These are phyloP conservation scores for Dyspetes luteomarginatus DNA, from an alignment of 2,888 invertebrate genomes.

Conservation along the genomic window DNA sequence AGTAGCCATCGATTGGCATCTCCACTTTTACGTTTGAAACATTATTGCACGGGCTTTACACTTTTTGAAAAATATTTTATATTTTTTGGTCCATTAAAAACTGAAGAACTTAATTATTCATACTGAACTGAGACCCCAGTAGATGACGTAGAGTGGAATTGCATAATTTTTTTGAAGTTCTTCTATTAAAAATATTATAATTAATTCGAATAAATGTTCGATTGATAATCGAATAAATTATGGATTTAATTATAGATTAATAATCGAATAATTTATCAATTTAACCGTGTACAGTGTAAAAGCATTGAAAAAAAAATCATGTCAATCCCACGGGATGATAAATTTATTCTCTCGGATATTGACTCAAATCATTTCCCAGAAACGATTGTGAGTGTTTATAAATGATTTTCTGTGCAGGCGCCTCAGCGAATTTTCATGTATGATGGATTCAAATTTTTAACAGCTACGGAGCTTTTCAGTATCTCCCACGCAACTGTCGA, in stretches of 20 bases:
- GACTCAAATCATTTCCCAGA: conserved; percentile 35
- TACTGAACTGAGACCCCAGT: no score
- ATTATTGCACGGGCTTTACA: no score
- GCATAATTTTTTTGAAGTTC: no score
- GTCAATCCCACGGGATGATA: background rate
- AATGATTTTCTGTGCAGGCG: background rate
- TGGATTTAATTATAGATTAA: background rate
- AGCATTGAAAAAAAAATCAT: background rate
- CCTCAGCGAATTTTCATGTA: conserved; percentile 14
- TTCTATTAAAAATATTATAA: no score
- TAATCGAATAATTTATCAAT: background rate
- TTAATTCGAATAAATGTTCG: no score
- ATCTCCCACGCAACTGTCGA: conserved; percentile 43
- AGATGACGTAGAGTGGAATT: no score
- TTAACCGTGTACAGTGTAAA: background rate
- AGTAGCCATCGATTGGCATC: no score
- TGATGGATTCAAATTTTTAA: conserved; percentile 37
- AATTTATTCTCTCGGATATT: conserved; percentile 12
- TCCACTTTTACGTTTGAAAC: no score
- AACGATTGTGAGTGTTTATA: conserved; percentile 1
- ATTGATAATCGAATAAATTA: no score
- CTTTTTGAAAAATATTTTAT: no score
- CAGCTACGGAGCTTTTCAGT: conserved; percentile 40
- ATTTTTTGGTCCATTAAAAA: no score
- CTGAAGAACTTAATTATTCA: no score